Evolutionary conservation across 1,140 invertebrate species (phyloP).

Genomic region (Calycopis cecrops): DNA sequence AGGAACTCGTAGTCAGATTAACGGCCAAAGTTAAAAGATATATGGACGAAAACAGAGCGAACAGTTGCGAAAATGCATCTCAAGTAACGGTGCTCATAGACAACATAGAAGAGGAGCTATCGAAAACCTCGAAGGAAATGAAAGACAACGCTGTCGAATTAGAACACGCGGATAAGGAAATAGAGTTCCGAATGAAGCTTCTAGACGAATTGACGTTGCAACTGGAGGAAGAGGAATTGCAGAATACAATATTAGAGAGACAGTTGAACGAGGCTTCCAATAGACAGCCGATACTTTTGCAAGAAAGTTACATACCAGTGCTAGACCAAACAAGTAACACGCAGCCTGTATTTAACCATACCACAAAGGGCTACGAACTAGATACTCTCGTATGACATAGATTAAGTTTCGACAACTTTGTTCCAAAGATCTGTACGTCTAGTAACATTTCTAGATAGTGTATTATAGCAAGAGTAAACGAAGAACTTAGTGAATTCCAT

Average conservation of each 20-base stretch:
- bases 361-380: slow-evolving; percentile 52
- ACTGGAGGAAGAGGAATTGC: slow-evolving; percentile 78
- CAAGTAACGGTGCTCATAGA: slow-evolving; percentile 70
- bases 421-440: slow-evolving; percentile 61
- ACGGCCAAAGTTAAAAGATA: slow-evolving; percentile 80
- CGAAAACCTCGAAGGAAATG: slow-evolving; percentile 78
- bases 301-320: slow-evolving; percentile 65
- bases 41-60: slow-evolving; percentile 76
- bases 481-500: neutral
- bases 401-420: slow-evolving; percentile 27
- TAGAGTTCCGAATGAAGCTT: slow-evolving; percentile 78
- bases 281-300: slow-evolving; percentile 59
- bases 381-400: slow-evolving; percentile 71
- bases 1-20: slow-evolving; percentile 80
- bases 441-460: slow-evolving; percentile 47
- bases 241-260: slow-evolving; percentile 65
- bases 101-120: slow-evolving; percentile 74
- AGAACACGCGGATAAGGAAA: slow-evolving; percentile 77
- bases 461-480: neutral
- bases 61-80: slow-evolving; percentile 73
- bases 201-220: slow-evolving; percentile 80
- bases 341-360: slow-evolving; percentile 38
- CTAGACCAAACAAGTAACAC: slow-evolving; percentile 50
- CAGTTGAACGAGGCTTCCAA: slow-evolving; percentile 63
- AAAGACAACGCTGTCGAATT: slow-evolving; percentile 77